Conservation (phyloP, 2,113 vertebrate species). For the Lepus timidus region DNA sequence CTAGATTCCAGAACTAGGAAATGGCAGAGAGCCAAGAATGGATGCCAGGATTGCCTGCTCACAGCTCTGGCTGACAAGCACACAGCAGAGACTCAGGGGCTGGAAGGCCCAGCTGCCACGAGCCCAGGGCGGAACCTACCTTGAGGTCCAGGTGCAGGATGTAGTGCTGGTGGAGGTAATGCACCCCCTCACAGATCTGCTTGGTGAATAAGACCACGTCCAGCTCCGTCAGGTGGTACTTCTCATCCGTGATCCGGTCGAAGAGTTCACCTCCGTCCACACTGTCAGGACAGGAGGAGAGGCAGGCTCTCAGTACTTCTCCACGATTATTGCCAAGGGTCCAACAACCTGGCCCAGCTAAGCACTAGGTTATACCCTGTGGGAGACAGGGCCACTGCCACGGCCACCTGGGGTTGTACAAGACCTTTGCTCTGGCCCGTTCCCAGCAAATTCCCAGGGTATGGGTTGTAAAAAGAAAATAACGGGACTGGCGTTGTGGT, state of each 20-base stretch:
- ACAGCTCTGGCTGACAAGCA: background rate
- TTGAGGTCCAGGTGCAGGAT: constrained; percentile 97
- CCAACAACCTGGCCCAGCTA: no score
- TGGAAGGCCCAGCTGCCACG: accelerated
- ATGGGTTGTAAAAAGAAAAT: background rate
- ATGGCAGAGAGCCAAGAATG: background rate
- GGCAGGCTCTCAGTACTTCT: background rate
- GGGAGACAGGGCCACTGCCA: background rate
- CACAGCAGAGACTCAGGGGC: no score
- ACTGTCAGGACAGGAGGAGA: constrained; percentile 81
- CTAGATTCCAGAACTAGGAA: background rate
- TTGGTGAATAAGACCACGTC: constrained; percentile 93
- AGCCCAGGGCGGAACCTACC: constrained; percentile 81
- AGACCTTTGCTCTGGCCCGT: background rate
- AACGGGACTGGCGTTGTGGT: no score
- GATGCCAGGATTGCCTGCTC: background rate
- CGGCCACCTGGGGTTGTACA: background rate
- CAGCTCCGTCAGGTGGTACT: constrained; percentile 93
- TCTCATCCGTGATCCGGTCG: constrained; percentile 96
- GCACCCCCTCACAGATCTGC: constrained; percentile 95
- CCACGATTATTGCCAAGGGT: background rate
- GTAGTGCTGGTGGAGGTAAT: constrained; percentile 94
- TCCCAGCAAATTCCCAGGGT: background rate
- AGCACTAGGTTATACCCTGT: background rate
- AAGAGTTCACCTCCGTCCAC: constrained; percentile 97